Evolutionary conservation across 2,113 vertebrate species (phyloP).

Genomic region (Plotosus lineatus): DNA sequence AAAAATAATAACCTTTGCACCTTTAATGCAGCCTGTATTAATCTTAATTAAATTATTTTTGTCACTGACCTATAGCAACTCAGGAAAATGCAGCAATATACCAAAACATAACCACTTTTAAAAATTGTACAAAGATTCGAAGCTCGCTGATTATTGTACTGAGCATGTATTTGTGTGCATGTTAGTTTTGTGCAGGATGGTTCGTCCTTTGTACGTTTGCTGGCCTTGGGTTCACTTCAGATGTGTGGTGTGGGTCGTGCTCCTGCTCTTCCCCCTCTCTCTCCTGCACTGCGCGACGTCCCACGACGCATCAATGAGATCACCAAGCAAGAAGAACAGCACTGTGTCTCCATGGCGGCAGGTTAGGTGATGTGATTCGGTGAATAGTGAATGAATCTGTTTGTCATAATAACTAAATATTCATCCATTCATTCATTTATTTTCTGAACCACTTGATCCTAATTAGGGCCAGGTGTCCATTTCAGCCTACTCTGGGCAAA

Average conservation of each 20-base stretch:
- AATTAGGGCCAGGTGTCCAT: no score
- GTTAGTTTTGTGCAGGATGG: constrained; percentile 91
- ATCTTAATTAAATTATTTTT: no score
- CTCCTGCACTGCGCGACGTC: constrained; percentile 75
- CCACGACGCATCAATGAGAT: constrained; percentile 80
- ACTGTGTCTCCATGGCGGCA: constrained; percentile 90
- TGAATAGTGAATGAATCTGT: no score
- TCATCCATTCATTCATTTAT: no score
- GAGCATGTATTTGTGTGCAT: not conserved
- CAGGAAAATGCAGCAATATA: not conserved
- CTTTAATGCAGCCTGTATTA: not conserved
- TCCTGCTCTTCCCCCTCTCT: constrained; percentile 81
- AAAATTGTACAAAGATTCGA: not conserved
- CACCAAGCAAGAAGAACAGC: constrained; percentile 84
- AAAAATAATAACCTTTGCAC: not conserved
- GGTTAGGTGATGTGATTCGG: no score
- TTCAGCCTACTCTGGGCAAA: no score
- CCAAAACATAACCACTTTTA: not conserved
- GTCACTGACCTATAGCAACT: not conserved
- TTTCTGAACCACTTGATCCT: no score
- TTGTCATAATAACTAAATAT: no score
- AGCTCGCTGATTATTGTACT: not conserved
- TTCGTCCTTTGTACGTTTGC: constrained; percentile 88
- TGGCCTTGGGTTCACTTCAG: constrained; percentile 91
- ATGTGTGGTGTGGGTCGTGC: constrained; percentile 87